Evolutionary conservation across 1,140 invertebrate species (phyloP), one percentile per base, ranked within the genome.

Genomic region (Ladona fulva): DNA sequence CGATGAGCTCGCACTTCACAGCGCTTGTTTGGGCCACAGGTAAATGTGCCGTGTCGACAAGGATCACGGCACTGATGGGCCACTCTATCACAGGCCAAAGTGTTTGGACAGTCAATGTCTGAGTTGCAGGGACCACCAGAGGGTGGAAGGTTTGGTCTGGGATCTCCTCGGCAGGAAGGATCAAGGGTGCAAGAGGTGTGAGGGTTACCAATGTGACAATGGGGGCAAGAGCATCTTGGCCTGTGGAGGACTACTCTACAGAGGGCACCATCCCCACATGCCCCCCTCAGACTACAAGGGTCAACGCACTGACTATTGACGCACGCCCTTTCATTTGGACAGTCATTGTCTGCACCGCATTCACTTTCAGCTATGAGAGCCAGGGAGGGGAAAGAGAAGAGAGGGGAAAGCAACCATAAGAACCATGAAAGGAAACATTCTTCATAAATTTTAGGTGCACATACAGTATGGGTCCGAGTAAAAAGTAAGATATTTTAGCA

Each of bases 271-370:
- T 92, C 88, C 79, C 95, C 95, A 85, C 95, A 97, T 79, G 92
- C 92, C 80, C 92, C 94, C 80, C 93, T 90, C 81, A 96, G 87
- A 81, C 90, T 91, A 87, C 95, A 97, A 80, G 94, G 95, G 87
- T 97, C 94, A 85, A 94, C 89, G 86, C 95, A 97, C 85, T 92
- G 88, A 83, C 90, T 89, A 86, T 93, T 92, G 85, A 95, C 91
- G 89, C 95, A 97, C 83, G 94, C 93, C 88, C 94, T 94, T 86
- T 96, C 94, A 86, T 92, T 91, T 79, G 94, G 90, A 88, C 95
- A 97, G 87, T 96, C 94, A 87, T 90, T 89, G 89, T 97, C 94
- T 85, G 91, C 92, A 86, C 92, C 92, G 88, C 95, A 97, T 90
- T 95, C 92, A 88, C 91, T 92, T 88, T 94, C 93, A 94, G 82